Conservation (phyloP, 2,797 vertebrate species). For the Cyclopterus lumpus region DNA sequence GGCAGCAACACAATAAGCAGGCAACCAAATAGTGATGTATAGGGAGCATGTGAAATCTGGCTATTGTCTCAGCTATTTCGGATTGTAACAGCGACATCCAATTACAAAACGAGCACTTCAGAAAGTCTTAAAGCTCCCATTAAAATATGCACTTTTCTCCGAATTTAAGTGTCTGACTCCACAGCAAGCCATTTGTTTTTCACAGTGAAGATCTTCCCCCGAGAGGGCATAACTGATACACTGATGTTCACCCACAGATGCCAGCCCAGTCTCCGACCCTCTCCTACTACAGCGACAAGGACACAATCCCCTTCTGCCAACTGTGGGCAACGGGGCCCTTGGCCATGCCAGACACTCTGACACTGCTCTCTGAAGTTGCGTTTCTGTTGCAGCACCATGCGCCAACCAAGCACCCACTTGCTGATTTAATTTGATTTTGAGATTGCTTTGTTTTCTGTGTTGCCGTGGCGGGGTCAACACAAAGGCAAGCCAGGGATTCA, state of each 20-base stretch:
- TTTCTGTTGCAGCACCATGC: constrained; percentile 17
- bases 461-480: constrained; percentile 32
- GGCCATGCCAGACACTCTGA: constrained; percentile 46
- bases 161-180: constrained; percentile 18
- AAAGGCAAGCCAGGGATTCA: constrained; percentile 38
- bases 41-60: neutral
- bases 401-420: constrained; percentile 28
- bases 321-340: constrained; percentile 36
- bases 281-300: constrained; percentile 49
- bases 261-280: constrained; percentile 22
- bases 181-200: constrained; percentile 47
- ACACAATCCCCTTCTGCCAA: constrained; percentile 64
- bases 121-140: constrained; percentile 5
- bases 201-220: constrained; percentile 35
- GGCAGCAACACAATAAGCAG: neutral
- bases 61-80: constrained; percentile 1
- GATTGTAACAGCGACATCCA: constrained; percentile 12
- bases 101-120: constrained; percentile 17
- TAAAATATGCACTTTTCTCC: constrained; percentile 6
- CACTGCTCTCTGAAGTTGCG: constrained; percentile 30
- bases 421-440: constrained; percentile 53
- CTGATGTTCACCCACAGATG: constrained; percentile 19
- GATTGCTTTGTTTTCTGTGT: constrained; percentile 50
- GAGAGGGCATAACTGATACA: constrained; percentile 33
- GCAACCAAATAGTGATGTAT: neutral